Conservation (phyloP, 2,113 vertebrate species). For the Aix galericulata region DNA sequence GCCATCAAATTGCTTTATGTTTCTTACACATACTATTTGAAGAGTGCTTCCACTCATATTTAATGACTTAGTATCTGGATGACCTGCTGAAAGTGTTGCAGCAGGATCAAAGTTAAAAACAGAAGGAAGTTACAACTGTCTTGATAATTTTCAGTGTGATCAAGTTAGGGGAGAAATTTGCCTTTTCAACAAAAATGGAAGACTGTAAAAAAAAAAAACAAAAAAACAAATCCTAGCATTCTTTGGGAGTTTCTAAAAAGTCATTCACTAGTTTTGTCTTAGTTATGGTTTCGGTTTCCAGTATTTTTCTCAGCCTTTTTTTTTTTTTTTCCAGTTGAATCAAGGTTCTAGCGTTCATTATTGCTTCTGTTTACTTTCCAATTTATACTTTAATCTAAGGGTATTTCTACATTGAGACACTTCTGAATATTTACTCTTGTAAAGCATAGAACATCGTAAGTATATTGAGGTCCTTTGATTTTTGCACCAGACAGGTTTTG, state of each 20-base stretch:
- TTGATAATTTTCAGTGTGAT: background rate
- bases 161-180: background rate
- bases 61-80: background rate
- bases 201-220: background rate
- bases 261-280: background rate
- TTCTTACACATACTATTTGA: background rate
- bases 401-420: background rate
- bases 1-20: background rate
- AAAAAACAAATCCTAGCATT: background rate
- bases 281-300: background rate
- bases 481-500: background rate
- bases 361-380: slow-evolving; percentile 14
- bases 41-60: background rate
- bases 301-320: background rate
- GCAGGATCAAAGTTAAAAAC: slow-evolving; percentile 4
- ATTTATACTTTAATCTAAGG: background rate
- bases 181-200: background rate
- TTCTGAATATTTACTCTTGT: background rate
- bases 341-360: background rate
- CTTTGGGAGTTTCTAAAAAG: background rate
- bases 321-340: background rate
- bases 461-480: background rate
- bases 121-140: background rate
- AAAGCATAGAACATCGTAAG: background rate
- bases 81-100: background rate